Conservation (phyloP, 2,888 invertebrate genomes). For the Lydus trimaculatus region DNA sequence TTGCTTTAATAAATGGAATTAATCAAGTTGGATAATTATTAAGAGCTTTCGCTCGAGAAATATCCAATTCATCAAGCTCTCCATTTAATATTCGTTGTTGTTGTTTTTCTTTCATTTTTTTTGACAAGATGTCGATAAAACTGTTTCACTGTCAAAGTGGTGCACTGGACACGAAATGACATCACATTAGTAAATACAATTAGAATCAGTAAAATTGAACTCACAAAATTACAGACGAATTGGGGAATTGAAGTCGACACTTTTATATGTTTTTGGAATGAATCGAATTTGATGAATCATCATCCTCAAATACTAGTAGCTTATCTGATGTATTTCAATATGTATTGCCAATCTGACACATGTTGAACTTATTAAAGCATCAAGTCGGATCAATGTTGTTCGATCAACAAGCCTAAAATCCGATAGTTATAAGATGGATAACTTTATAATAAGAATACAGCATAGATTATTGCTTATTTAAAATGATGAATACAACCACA, state of each 20-base stretch:
- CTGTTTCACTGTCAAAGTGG: no score
- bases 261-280: background rate
- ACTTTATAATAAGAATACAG: background rate
- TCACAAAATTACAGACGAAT: background rate
- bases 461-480: background rate
- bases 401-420: background rate
- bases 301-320: background rate
- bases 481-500: background rate
- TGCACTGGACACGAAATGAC: no score
- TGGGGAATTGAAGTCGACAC: no score
- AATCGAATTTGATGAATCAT: background rate
- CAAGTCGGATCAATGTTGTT: background rate
- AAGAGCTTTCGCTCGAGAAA: background rate
- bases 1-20: background rate
- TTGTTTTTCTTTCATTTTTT: no score
- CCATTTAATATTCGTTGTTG: no score
- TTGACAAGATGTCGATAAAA: no score
- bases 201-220: background rate
- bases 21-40: background rate
- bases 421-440: background rate
- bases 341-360: conserved; percentile 3
- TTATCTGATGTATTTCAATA: conserved; percentile 3
- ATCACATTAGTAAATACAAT: no score
- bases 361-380: conserved; percentile 7
- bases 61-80: background rate